Percentiles rank a stretch among this genome's conserved stretches.
phyloP scores from a whole-genome alignment of 2,888 invertebrate genomes.

The Zaprionus bogoriensis region DNA sequence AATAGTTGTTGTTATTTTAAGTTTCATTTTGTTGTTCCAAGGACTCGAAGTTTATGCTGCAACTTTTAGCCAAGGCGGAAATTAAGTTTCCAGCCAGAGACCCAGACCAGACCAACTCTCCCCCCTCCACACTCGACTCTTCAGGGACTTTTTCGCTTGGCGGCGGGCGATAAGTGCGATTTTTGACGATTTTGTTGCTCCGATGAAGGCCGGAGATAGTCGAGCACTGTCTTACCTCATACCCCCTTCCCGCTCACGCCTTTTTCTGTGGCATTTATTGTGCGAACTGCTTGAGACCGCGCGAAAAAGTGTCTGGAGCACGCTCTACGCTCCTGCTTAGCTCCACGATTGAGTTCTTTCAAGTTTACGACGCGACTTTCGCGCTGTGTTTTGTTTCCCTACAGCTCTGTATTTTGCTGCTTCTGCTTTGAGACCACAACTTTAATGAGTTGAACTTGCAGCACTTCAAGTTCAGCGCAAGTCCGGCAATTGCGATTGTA shows the following conservation, averaged over 20 bases:
- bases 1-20: constrained; percentile 79
- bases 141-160: constrained; percentile 49
- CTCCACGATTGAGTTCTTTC: constrained; percentile 23
- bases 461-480: constrained; percentile 17
- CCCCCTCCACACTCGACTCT: constrained; percentile 14
- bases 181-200: constrained; percentile 72
- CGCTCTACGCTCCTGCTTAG: constrained; percentile 28
- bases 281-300: constrained; percentile 38
- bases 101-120: no score
- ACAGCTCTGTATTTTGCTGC: background rate
- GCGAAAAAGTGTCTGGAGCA: constrained; percentile 31
- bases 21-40: constrained; percentile 78
- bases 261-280: constrained; percentile 72
- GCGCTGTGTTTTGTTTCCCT: constrained; percentile 5
- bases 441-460: constrained; percentile 66
- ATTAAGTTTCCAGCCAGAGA: constrained; percentile 66
- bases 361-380: constrained; percentile 16
- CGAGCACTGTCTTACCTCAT: constrained; percentile 11
- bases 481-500: constrained; percentile 41
- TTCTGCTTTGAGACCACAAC: constrained; percentile 34
- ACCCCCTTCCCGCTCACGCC: background rate
- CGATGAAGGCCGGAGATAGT: constrained; percentile 55
- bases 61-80: constrained; percentile 66
- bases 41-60: constrained; percentile 55
- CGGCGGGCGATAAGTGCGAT: constrained; percentile 72